Conservation (phyloP, 2,888 invertebrate species). For the Cremastinae sp. region DNA sequence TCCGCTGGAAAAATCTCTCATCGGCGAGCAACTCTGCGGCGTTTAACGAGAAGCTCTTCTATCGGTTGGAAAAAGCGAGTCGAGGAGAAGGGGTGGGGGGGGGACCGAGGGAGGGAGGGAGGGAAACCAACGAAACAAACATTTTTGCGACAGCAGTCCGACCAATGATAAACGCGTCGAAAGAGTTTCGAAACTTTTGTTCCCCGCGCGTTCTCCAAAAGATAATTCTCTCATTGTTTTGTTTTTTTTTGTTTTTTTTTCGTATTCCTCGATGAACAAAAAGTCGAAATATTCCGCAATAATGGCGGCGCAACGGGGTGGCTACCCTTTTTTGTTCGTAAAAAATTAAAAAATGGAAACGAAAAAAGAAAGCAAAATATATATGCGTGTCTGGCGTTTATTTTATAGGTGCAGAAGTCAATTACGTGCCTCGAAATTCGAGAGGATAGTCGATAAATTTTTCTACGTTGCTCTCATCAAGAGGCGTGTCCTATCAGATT, state of each 20-base stretch:
- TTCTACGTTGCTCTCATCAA: constrained; percentile 40
- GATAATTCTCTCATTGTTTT: no score
- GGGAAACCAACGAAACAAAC: constrained; percentile 17
- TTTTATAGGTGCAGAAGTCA: no score
- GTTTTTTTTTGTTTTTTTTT: no score
- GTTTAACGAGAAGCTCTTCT: constrained; percentile 48
- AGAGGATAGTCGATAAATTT: neutral
- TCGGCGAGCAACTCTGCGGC: constrained; percentile 35
- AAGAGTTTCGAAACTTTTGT: neutral
- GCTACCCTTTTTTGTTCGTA: no score
- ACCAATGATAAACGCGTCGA: neutral
- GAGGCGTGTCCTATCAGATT: constrained; percentile 54
- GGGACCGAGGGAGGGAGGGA: no score
- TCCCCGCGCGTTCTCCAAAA: neutral
- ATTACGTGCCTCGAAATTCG: constrained; percentile 52
- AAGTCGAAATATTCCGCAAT: no score
- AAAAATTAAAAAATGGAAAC: no score
- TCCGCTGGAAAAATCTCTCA: constrained; percentile 43
- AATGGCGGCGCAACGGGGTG: no score
- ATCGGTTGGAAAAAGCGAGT: constrained; percentile 43
- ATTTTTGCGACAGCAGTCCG: neutral
- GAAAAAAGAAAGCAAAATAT: no score
- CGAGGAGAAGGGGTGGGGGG: neutral
- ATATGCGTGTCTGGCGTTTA: no score
- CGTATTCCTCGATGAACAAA: no score